Evolutionary conservation across 2,888 invertebrate species (phyloP).

Genomic region (Dynastes maya): DNA sequence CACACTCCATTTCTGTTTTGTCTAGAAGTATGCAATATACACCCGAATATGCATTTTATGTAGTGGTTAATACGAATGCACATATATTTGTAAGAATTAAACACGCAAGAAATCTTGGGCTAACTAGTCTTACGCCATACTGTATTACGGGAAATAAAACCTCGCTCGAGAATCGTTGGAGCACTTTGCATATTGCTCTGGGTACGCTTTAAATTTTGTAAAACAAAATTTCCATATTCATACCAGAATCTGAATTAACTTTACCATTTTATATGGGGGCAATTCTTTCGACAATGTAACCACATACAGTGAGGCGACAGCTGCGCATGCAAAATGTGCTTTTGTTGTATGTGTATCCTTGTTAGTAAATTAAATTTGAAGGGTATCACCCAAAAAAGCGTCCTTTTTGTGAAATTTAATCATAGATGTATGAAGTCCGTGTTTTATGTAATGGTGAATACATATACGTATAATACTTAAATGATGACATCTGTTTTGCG

Average conservation of each 20-base stretch:
- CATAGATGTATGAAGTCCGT: background rate
- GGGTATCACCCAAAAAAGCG: background rate
- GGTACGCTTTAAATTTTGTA: background rate
- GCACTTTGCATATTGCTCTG: too few relatives aligned
- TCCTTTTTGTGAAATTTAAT: background rate
- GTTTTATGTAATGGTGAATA: background rate
- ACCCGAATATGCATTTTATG: too few relatives aligned
- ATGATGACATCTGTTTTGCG: background rate
- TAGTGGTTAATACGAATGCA: too few relatives aligned
- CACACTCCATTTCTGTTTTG: too few relatives aligned
- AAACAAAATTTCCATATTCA: slow-evolving; percentile 22
- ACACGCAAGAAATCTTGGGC: too few relatives aligned
- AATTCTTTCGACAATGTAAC: background rate
- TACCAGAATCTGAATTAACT: background rate
- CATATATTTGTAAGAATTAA: too few relatives aligned
- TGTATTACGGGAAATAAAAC: too few relatives aligned
- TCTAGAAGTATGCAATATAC: too few relatives aligned
- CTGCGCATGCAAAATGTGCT: background rate
- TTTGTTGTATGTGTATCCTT: background rate
- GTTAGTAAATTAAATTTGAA: background rate
- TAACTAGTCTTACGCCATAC: too few relatives aligned
- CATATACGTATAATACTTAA: background rate
- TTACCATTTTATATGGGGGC: background rate
- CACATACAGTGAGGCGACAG: background rate
- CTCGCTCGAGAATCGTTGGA: too few relatives aligned